These are phyloP conservation scores for Amphiura filiformis DNA, from an alignment of 35 echinoderm and acorn worm genomes.

Conservation along the genomic window DNA sequence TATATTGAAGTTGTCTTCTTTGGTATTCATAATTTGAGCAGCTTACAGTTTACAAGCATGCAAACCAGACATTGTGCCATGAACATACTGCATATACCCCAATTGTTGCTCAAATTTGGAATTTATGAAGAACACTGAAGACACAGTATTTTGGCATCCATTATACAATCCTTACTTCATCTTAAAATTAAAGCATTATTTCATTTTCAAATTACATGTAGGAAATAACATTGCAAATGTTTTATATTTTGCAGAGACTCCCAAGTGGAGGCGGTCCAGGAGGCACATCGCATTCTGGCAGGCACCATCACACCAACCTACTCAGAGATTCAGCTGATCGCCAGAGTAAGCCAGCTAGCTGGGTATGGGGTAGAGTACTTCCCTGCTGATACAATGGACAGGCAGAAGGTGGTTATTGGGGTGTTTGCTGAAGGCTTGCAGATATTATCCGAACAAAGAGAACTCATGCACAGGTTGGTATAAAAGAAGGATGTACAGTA, in stretches of 20 bases:
- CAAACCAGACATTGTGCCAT: no score
- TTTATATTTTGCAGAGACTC: conserved; percentile 81
- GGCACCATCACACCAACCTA: conserved; percentile 46
- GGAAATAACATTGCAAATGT: no score
- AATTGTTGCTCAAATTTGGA: no score
- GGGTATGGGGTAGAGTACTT: conserved; percentile 98
- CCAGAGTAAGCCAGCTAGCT: conserved; percentile 58
- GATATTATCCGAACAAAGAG: conserved; percentile 67
- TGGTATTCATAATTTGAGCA: no score
- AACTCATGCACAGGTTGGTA: conserved; percentile 71
- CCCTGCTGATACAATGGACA: conserved; percentile 72
- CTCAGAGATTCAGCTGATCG: conserved; percentile 85
- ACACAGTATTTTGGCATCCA: no score
- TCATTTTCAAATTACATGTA: no score
- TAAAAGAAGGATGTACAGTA: neutral
- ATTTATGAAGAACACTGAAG: no score
- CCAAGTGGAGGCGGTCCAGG: conserved; percentile 40
- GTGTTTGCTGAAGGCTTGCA: conserved; percentile 78
- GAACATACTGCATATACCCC: no score
- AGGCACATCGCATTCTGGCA: conserved; percentile 49
- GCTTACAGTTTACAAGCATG: no score
- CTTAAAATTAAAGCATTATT: no score
- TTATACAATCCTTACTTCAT: no score
- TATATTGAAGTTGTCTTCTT: no score
- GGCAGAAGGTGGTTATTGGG: conserved; percentile 79